A percentile compares a stretch with the other conserved stretches of the same genome.
These are phyloP conservation scores for Prorops nasuta DNA, from an alignment of 1,140 invertebrate species.

Conservation along the genomic window DNA sequence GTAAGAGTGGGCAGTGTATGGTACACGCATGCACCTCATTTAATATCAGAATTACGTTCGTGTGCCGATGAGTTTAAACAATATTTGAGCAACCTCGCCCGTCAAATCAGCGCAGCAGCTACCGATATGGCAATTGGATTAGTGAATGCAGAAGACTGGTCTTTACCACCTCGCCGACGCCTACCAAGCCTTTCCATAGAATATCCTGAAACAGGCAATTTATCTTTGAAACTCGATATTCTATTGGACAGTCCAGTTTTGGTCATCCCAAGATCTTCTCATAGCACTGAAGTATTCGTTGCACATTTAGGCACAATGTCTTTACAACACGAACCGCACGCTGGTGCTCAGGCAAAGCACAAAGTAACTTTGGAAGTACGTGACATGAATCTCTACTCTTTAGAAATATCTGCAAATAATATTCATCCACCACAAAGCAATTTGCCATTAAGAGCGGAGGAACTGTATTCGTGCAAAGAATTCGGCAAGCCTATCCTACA, in stretches of 20 bases:
- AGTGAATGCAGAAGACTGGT: constrained; percentile 67
- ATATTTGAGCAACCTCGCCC: constrained; percentile 71
- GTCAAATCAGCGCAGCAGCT: constrained; percentile 84
- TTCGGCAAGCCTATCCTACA: constrained; percentile 73
- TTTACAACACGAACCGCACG: constrained; percentile 55
- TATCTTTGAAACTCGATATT: constrained; percentile 64
- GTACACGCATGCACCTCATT: constrained; percentile 86
- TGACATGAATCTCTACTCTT: constrained; percentile 86
- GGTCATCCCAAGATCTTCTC: constrained; percentile 76
- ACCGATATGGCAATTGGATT: constrained; percentile 91
- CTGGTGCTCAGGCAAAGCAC: constrained; percentile 39
- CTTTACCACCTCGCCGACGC: constrained; percentile 43
- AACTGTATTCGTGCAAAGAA: constrained; percentile 68
- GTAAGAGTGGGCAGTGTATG: constrained; percentile 88
- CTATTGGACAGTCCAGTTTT: constrained; percentile 88
- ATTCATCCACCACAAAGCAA: constrained; percentile 33
- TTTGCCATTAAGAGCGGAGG: constrained; percentile 56
- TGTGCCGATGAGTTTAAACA: constrained; percentile 70
- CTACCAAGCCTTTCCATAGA: constrained; percentile 45
- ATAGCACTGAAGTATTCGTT: constrained; percentile 81
- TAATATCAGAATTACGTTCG: constrained; percentile 81
- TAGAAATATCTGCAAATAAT: constrained; percentile 60
- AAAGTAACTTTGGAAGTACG: constrained; percentile 67
- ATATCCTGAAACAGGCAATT: constrained; percentile 19
- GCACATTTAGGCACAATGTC: constrained; percentile 91